Percentiles rank a stretch among this genome's conserved stretches.
Evolutionary conservation across 2,888 invertebrate genomes (phyloP).

Genomic region (Tiphia femorata): DNA sequence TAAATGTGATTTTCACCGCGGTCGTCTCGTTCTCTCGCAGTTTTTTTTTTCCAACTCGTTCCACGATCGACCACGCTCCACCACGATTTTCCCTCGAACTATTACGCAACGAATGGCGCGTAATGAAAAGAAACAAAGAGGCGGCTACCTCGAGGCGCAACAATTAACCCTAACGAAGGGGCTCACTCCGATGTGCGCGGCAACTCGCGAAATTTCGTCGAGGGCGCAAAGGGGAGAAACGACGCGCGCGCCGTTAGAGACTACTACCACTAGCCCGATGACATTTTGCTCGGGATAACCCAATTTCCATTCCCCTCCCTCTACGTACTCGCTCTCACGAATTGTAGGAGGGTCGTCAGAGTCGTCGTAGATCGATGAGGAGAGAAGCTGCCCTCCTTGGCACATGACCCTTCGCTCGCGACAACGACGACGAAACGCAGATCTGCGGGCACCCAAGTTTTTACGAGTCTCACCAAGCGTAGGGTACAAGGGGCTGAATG

Average conservation of each 20-base stretch:
- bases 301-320: conserved; percentile 38
- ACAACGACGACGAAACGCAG: conserved; percentile 38
- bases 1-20: too few species aligned
- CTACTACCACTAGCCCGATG: conserved; percentile 20
- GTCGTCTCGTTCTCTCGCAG: too few species aligned
- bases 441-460: conserved; percentile 32
- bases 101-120: too few species aligned
- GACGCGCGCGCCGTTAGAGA: conserved; percentile 18
- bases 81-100: too few species aligned
- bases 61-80: too few species aligned
- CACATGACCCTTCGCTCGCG: conserved; percentile 7
- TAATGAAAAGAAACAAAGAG: too few species aligned
- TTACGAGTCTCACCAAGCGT: conserved; percentile 17
- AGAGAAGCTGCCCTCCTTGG: conserved; percentile 24
- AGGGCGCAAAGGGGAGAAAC: not conserved
- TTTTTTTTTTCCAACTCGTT: too few species aligned
- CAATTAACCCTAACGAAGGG: not conserved
- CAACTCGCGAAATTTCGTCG: not conserved
- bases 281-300: conserved; percentile 36
- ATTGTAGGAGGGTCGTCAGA: conserved; percentile 13
- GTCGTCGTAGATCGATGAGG: conserved; percentile 41
- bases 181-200: not conserved
- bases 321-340: conserved; percentile 8
- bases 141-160: too few species aligned
- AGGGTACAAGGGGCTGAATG: not conserved